A percentile compares a stretch with the other conserved stretches of the same genome.
Evolutionary conservation across 1,140 invertebrate species (phyloP).

Genomic region (Drosophila truncata): DNA sequence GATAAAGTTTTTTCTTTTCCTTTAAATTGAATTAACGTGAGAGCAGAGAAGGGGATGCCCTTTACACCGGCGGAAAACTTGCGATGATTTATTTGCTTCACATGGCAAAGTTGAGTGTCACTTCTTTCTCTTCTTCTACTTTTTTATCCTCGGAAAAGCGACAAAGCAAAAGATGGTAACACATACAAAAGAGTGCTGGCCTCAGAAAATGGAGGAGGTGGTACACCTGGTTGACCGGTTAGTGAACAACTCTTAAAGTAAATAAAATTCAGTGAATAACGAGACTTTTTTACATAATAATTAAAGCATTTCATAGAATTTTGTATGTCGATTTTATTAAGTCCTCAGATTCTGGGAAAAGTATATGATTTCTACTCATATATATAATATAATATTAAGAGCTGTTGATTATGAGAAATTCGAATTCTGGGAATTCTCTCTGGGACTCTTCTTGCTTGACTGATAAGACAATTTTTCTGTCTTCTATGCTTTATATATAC

Average conservation of each 20-base stretch:
- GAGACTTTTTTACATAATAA: neutral
- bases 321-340: too few relatives aligned
- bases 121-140: constrained; percentile 38
- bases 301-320: neutral
- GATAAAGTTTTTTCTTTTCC: constrained; percentile 71
- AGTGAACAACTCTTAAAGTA: constrained; percentile 19
- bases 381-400: too few relatives aligned
- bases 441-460: neutral
- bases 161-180: neutral
- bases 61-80: constrained; percentile 78
- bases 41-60: constrained; percentile 50
- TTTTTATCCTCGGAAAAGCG: neutral
- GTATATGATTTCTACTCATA: too few relatives aligned
- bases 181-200: constrained; percentile 8
- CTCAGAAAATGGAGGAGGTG: neutral
- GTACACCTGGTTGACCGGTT: neutral
- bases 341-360: too few relatives aligned
- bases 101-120: constrained; percentile 80
- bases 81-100: constrained; percentile 82
- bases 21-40: constrained; percentile 82
- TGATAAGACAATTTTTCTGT: neutral
- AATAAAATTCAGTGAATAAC: neutral
- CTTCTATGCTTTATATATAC: neutral
- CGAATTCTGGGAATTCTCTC: neutral
- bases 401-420: neutral